Evolutionary conservation across 2,888 invertebrate genomes (phyloP), one percentile per base, ranked within the genome.

Genomic region (Ophion ellenae): DNA sequence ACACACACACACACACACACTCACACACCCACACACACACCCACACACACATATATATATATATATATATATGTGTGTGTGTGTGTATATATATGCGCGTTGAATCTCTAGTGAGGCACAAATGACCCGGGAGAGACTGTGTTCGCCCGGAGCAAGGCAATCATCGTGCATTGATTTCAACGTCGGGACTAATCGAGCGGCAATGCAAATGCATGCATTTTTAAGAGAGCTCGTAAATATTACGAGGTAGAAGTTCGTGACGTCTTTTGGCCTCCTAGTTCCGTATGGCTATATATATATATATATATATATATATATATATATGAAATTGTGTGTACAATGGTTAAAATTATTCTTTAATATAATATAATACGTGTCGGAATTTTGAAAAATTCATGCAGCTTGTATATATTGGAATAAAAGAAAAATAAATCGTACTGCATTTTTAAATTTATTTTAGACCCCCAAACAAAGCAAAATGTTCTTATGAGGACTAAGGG

Each of bases 81-180:
- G 24, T 24, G 24, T 59, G 53, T n/a, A 32, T 53, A 24, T 45
- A 53, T 47, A 11, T 76, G 32, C 32, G 24, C 28, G 64, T 45
- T 36, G 66, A 74, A 53, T 32, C 57, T 47, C 66, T 59, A 57
- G 69, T 47, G 69, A 75, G 47, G 47, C 81, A 53, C 81, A 75
- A 81, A 75, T 75, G 80, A 80, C 59, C 71, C 36, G 74, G 61
- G 66, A 69, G 85, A 77, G 69, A 66, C 63, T 75, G 64, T 63
- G 28, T 73, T 40, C 81, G 88, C 87, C 87, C 84, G 88, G 76
- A 88, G 88, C 87, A 75, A 87, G 87, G 88, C 88, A 88, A 88
- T 89, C 88, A 87, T 85, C 64, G 84, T n/a, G 85, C 87, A 88
- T 88, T 89, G 88, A 89, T 89, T 89, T 87, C 86, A 83, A 87